Evolutionary conservation across 2,113 vertebrate genomes (phyloP).

Genomic region (Ramphastos sulfuratus): DNA sequence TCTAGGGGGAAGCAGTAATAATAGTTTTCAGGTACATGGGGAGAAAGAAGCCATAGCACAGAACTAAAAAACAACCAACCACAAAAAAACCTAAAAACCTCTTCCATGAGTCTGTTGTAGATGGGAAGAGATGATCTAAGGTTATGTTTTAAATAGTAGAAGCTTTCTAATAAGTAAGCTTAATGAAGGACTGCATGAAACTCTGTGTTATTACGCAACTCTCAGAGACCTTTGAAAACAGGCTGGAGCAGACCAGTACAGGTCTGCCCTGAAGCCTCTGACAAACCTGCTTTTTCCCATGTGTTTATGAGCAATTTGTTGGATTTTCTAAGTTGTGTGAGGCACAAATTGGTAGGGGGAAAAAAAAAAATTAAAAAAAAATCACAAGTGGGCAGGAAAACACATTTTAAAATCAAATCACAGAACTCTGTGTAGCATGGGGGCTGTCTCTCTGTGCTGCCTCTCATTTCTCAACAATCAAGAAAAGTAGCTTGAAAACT

Average conservation of each 20-base stretch:
- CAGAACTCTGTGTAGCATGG: rapidly evolving
- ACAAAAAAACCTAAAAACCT: too few species aligned
- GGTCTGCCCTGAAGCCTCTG: neutral
- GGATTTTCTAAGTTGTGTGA: neutral
- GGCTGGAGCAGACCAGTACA: neutral
- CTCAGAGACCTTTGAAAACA: neutral
- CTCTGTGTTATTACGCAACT: neutral
- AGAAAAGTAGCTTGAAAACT: neutral
- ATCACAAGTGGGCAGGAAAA: neutral
- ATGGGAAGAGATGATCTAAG: neutral
- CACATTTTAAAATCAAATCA: neutral
- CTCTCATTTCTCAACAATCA: neutral
- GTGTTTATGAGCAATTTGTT: neutral
- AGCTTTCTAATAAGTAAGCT: slow-evolving; percentile 16
- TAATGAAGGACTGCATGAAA: neutral
- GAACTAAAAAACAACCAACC: neutral
- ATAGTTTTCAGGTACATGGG: neutral
- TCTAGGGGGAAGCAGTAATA: neutral
- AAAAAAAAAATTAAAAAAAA: neutral
- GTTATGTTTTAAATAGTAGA: neutral
- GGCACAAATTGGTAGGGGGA: neutral
- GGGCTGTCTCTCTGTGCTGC: neutral
- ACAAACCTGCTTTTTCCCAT: neutral
- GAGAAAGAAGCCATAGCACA: neutral
- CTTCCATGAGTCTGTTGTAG: neutral